Conservation (phyloP, 2,113 vertebrate species). For the Sus scrofa region T2T-Sscrofa CM000817.6:139695501-139696000, state of each 20-base stretch:
- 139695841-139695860: background rate
- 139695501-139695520: background rate
- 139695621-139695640: background rate
- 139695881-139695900: background rate
- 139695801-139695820: background rate
- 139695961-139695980: too few relatives aligned
- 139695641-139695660: slow-evolving; percentile 1
- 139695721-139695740: background rate
- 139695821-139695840: background rate
- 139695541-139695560: background rate
- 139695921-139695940: background rate
- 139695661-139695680: background rate
- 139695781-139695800: slow-evolving; percentile 32
- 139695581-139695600: background rate
- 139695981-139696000: too few relatives aligned
- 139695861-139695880: background rate
- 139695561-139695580: background rate
- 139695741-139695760: background rate
- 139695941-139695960: too few relatives aligned
- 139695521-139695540: background rate
- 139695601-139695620: background rate
- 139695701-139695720: background rate
- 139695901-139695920: background rate
- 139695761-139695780: background rate
- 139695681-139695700: background rate